These are phyloP conservation scores for Eretmocerus hayati DNA, from an alignment of 2,888 invertebrate species.

Conservation along the genomic window DNA sequence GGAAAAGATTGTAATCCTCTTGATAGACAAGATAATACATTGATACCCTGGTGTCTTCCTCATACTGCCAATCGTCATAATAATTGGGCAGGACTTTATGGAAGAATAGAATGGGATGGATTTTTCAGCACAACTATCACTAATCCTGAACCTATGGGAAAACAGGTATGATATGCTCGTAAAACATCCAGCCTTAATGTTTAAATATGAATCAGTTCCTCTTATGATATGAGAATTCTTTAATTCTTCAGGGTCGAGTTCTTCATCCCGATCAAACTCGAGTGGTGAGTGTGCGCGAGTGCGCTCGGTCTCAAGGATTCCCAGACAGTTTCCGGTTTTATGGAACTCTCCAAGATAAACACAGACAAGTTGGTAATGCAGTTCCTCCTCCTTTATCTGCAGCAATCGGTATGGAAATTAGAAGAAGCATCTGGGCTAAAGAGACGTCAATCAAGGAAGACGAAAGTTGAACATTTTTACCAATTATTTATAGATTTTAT, in stretches of 20 bases:
- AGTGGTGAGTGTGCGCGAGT: conserved; percentile 80
- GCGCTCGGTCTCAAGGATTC: conserved; percentile 82
- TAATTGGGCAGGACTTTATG: conserved; percentile 82
- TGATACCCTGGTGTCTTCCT: conserved; percentile 84
- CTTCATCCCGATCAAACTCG: conserved; percentile 73
- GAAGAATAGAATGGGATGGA: conserved; percentile 73
- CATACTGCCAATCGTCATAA: conserved; percentile 81
- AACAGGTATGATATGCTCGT: conserved; percentile 53
- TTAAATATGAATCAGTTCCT: not conserved
- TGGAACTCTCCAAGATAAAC: conserved; percentile 68
- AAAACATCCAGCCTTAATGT: not conserved
- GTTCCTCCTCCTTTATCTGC: conserved; percentile 77
- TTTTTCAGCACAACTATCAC: conserved; percentile 79
- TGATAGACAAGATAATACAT: conserved; percentile 73
- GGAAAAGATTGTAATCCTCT: conserved; percentile 59
- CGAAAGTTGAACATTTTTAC: not conserved
- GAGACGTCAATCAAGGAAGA: too few relatives aligned
- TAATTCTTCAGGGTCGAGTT: conserved; percentile 58
- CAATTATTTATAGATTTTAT: conserved; percentile 7
- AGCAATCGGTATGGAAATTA: conserved; percentile 69
- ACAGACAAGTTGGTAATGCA: conserved; percentile 82
- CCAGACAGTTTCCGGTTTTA: conserved; percentile 69
- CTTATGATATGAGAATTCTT: not conserved
- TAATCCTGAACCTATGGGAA: conserved; percentile 87
- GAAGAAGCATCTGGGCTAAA: too few relatives aligned